Evolutionary conservation across 1,140 invertebrate genomes (phyloP).

Genomic region (Chlorops oryzae): DNA sequence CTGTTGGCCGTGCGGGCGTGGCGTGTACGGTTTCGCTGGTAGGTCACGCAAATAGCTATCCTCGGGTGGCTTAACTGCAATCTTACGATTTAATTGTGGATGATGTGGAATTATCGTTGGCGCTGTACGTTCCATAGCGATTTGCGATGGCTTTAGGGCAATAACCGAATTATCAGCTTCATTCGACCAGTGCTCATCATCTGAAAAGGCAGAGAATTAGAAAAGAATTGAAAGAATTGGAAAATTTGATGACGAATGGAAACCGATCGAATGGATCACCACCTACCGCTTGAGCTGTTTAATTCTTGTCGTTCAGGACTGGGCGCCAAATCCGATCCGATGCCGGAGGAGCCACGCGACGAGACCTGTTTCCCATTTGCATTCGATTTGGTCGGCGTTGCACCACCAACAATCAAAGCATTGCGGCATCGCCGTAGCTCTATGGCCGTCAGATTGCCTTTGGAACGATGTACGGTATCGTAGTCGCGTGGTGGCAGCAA

Average conservation of each 20-base stretch:
- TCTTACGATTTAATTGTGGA: slow-evolving; percentile 26
- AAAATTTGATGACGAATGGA: background rate
- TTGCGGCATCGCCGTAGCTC: slow-evolving; percentile 64
- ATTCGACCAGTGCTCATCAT: slow-evolving; percentile 44
- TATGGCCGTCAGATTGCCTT: slow-evolving; percentile 76
- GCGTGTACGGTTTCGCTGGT: slow-evolving; percentile 40
- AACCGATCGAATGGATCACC: background rate
- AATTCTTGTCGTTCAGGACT: slow-evolving; percentile 60
- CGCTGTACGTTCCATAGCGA: slow-evolving; percentile 22
- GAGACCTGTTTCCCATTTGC: slow-evolving; percentile 50
- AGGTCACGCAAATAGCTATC: slow-evolving; percentile 40
- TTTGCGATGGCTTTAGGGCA: slow-evolving; percentile 40
- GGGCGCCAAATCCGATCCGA: slow-evolving; percentile 81
- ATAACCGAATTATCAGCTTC: slow-evolving; percentile 45
- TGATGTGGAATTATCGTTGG: slow-evolving; percentile 24
- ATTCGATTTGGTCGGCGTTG: slow-evolving; percentile 16
- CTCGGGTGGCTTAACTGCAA: slow-evolving; percentile 41
- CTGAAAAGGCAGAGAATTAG: slow-evolving; percentile 13
- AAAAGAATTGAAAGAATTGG: background rate
- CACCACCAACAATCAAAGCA: slow-evolving; percentile 36
- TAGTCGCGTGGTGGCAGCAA: slow-evolving; percentile 88
- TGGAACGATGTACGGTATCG: slow-evolving; percentile 78
- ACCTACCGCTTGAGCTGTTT: slow-evolving; percentile 54
- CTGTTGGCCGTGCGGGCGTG: slow-evolving; percentile 16
- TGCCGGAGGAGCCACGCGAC: slow-evolving; percentile 65